A percentile compares a stretch with the other conserved stretches of the same genome.
These are phyloP conservation scores for Columbina picui DNA, from an alignment of 2,113 vertebrate species.

Conservation along the genomic window DNA sequence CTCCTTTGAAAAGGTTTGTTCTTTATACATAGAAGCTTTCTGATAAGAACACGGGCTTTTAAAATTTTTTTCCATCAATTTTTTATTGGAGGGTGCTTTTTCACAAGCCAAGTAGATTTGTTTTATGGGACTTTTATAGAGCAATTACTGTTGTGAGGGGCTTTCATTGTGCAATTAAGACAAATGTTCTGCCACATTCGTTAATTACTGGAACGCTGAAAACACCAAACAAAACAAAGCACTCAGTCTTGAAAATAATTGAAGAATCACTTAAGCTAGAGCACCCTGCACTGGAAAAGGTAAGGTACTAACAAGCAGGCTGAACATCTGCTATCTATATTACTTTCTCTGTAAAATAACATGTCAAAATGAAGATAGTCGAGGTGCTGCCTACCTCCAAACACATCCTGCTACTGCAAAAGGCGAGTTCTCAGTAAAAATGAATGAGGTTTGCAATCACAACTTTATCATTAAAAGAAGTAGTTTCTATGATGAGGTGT, in stretches of 20 bases:
- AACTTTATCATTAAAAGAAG: background rate
- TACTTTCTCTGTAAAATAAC: background rate
- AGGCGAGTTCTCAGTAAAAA: background rate
- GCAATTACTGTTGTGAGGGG: background rate
- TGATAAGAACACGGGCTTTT: background rate
- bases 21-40: background rate
- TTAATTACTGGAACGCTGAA: constrained; percentile 66
- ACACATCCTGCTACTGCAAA: background rate
- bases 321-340: background rate
- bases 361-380: background rate
- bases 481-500: background rate
- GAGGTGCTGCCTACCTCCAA: background rate
- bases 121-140: constrained; percentile 3
- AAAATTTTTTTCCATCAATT: accelerated
- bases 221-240: constrained; percentile 30
- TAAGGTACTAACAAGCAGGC: background rate
- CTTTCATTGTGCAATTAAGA: constrained; percentile 41
- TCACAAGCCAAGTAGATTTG: background rate
- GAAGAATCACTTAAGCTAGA: constrained; percentile 54
- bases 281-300: background rate
- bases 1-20: background rate
- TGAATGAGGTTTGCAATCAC: background rate
- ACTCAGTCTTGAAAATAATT: background rate
- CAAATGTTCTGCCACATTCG: constrained; percentile 52
- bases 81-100: background rate